Base-by-base conservation (phyloP, 2,888 invertebrate species). In the Dicroscelio sp. region DNA sequence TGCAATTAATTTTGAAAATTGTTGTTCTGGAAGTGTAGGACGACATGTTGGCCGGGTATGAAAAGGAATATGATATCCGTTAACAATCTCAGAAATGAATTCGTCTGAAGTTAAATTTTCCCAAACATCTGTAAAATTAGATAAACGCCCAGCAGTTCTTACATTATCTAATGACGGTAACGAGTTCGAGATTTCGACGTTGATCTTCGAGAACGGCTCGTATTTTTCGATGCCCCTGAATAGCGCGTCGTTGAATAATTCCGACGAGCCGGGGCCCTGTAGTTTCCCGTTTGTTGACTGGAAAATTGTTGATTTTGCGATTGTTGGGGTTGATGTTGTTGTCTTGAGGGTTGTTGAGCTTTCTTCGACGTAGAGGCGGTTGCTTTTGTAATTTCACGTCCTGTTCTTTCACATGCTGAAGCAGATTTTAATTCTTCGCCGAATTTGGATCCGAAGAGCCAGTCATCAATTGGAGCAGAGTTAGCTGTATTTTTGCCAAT, bases 391-490 rank as follows among this genome's bases (percentile, higher is more conserved):
- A 35, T 33, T 38, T 55, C 58, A n/a, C 55, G 60, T 0, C 71
- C 71, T 27, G 63, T 73, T 23, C 60, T 55, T 31, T 86, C 79
- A 1, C 71, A 35, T 1, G 63, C 48, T 14, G 76, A 60, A 0
- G 86, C 86, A 1, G 25, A 60, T 43, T 86, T 86, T 0, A 87
- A 30, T 17, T 78, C 67, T 14, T 80, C 73, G 3, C 27, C 65
- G 10, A 87, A 67, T 17, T 63, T 48, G 1, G 27, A 71, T 1
- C 80, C 75, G 65, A 71, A 80, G 0, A 87, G 65, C 71, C 60
- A 87, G 1, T 87, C 87, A 25, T 87, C 75, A 2, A 78, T 35
- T 0, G 84, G 48, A 0, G 84, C 73, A 14, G 65, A 30, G 30
- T 84, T 75, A 6, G 75, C 73, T 0, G 84, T 73, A 3, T 55